phyloP scores from a whole-genome alignment of 2,797 vertebrate genomes.

The Anguilla pacifica region DNA sequence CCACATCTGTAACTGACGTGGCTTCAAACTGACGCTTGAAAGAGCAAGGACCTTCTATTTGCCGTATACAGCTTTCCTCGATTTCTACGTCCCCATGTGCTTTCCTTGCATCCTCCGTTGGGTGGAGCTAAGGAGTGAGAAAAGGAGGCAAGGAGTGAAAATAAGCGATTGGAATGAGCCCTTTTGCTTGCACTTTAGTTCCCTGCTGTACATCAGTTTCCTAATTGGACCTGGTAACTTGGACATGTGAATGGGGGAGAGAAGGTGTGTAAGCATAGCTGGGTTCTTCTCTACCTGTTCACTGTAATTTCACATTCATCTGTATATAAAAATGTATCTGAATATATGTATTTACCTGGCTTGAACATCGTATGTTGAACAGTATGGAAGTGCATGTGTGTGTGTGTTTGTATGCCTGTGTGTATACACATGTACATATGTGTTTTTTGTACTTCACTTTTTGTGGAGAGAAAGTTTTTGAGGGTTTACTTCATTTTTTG shows the following conservation, averaged over 20 bases:
- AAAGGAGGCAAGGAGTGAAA: no score
- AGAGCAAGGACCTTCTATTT: no score
- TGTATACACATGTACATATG: conserved; percentile 25
- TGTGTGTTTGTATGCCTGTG: conserved; percentile 43
- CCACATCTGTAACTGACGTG: no score
- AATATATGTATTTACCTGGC: not conserved
- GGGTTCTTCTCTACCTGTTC: not conserved
- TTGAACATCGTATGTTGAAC: not conserved
- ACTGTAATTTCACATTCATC: not conserved
- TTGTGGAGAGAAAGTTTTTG: conserved; percentile 46
- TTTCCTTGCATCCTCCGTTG: no score
- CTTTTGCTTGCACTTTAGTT: conserved; percentile 7
- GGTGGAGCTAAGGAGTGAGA: no score
- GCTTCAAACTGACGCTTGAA: no score
- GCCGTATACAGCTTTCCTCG: no score
- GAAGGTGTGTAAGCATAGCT: not conserved
- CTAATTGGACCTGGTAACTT: not conserved
- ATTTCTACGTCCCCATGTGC: no score
- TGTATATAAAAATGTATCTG: not conserved
- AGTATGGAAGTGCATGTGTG: not conserved
- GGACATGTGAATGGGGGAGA: not conserved
- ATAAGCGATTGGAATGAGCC: no score
- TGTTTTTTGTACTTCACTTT: conserved; percentile 46
- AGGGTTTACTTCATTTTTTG: conserved; percentile 45
- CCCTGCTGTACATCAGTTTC: not conserved